Evolutionary conservation across 2,113 vertebrate genomes (phyloP), one percentile per base, ranked within the genome.

Genomic region (Ophiodon elongatus): DNA sequence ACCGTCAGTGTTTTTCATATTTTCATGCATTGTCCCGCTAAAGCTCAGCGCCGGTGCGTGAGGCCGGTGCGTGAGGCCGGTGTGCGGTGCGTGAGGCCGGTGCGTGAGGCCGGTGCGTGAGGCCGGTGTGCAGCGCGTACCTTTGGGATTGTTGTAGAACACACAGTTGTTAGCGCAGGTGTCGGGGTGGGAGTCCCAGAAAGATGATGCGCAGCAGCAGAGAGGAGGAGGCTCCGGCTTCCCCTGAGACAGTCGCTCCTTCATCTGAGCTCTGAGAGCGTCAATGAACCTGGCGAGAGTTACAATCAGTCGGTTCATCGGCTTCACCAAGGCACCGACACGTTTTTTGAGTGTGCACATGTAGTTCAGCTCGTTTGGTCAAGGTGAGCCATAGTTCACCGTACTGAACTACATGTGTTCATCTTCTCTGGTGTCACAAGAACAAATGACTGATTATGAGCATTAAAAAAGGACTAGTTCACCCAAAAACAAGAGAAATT

Each of bases 111-210:
- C 39, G 7, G 41, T 8, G 35, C 54, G 41, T 43, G 25, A 27
- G 15, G 29, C 3, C 17, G 29, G 68, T 62, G 73, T 45, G 71
- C 11, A 4, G 27, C 23, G 0, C 3, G 14, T 67, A 94, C 93
- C 97, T 97, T 91, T 95, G 60, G 96, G 96, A 74, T 99, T 99
- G 91, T 96, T 96, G 94, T 99, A 97, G 94, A 99, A 99, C 74
- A 96, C 10, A 0, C 98, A 99, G 93, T 98, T 99, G 92, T 99
- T 99, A 39, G 98, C 97, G 0, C 98, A 99, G 56, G 96, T 97
- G 54, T 98, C 95, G 0, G 98, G 98, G 82, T 99, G 97, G 11
- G 96, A 96, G 76, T 98, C 97, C 98, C 98, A 99, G 92, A 99
- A 99, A 45, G 95, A 93, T 0, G 96, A 89, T 0, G 96, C 97